Evolutionary conservation across 2,113 vertebrate species (phyloP).

Genomic region (Pluvianellus socialis): DNA sequence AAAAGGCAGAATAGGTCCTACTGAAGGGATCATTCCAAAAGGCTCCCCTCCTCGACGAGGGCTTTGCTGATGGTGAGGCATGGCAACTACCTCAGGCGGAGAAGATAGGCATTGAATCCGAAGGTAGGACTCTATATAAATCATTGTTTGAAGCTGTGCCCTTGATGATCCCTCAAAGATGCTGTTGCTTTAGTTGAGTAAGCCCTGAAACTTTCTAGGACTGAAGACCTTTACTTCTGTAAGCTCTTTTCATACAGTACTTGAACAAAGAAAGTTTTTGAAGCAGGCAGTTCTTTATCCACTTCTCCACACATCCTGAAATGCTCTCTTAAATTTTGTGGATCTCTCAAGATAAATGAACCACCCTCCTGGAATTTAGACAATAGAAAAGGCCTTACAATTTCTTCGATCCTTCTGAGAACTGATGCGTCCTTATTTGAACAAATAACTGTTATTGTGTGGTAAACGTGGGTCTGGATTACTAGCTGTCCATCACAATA

Average conservation of each 20-base stretch:
- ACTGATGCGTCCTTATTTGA: neutral
- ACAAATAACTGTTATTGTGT: neutral
- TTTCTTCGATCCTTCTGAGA: neutral
- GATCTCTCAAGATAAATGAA: neutral
- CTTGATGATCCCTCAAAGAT: conserved; percentile 24
- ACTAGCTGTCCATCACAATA: neutral
- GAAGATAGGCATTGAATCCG: neutral
- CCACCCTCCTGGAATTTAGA: neutral
- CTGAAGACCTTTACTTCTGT: neutral
- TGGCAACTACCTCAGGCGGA: neutral
- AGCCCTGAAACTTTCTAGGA: conserved; percentile 16
- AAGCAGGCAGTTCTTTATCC: neutral
- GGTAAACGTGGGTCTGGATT: neutral
- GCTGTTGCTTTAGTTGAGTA: neutral
- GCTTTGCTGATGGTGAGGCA: neutral
- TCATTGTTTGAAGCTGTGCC: neutral
- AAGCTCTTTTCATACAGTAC: neutral
- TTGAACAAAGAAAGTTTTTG: conserved; percentile 20
- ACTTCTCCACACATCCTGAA: neutral
- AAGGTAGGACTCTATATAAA: neutral
- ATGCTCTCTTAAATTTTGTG: neutral
- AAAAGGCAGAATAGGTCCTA: neutral
- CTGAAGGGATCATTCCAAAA: neutral
- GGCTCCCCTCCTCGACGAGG: neutral
- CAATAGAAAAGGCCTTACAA: neutral